Conservation (phyloP, 2,888 invertebrate species). For the Chymomyza caudatula region DNA sequence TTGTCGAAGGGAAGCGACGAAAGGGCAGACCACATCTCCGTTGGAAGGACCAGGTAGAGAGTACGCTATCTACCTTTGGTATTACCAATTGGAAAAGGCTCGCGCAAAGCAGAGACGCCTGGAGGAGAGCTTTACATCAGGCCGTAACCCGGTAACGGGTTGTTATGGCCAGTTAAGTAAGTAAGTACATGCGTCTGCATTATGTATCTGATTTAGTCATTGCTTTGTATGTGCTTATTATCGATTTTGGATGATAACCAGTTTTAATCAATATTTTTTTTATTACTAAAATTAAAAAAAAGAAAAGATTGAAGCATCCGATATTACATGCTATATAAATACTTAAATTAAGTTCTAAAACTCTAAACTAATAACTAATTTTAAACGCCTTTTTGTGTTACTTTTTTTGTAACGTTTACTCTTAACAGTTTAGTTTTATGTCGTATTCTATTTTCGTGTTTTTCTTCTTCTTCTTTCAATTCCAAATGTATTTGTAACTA, state of each 20-base stretch:
- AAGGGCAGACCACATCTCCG: too few relatives aligned
- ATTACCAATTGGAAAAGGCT: too few relatives aligned
- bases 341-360: neutral
- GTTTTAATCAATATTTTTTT: slow-evolving; percentile 38
- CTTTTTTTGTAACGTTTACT: neutral
- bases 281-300: slow-evolving; percentile 29
- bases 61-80: too few relatives aligned
- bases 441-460: slow-evolving; percentile 41
- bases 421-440: neutral
- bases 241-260: slow-evolving; percentile 64
- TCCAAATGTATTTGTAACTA: slow-evolving; percentile 70
- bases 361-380: slow-evolving; percentile 4
- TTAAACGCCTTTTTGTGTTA: slow-evolving; percentile 16
- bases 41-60: too few relatives aligned
- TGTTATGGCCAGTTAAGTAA: too few relatives aligned
- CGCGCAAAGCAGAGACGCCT: too few relatives aligned
- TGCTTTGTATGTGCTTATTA: slow-evolving; percentile 71
- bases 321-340: neutral
- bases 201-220: slow-evolving; percentile 60
- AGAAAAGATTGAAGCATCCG: neutral
- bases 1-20: too few relatives aligned
- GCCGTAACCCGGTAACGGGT: too few relatives aligned
- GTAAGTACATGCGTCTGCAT: slow-evolving; percentile 3
- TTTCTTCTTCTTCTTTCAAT: slow-evolving; percentile 61
- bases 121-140: too few relatives aligned